phyloP scores from a whole-genome alignment of 2,797 vertebrate species.

The Vultur gryphus region DNA sequence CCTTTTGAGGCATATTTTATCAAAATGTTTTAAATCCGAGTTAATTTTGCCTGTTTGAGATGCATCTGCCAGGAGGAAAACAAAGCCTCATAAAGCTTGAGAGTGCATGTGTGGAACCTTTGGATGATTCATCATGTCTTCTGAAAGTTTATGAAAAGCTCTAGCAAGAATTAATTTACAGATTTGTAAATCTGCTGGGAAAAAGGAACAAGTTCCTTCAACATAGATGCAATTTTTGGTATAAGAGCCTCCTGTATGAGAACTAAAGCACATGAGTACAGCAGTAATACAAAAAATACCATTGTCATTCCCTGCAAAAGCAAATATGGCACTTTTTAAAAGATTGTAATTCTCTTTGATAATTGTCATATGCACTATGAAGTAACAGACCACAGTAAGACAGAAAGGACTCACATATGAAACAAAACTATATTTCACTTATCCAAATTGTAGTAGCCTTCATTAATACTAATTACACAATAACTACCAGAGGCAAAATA shows the following conservation, averaged over 20 bases:
- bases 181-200: neutral
- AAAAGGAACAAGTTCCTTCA: neutral
- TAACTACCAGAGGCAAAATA: constrained; percentile 85
- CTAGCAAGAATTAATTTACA: neutral
- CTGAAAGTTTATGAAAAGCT: neutral
- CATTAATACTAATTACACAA: constrained; percentile 85
- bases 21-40: neutral
- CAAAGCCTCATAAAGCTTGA: neutral
- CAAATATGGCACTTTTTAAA: neutral
- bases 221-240: neutral
- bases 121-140: neutral
- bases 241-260: neutral
- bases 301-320: neutral
- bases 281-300: neutral
- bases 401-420: constrained; percentile 69
- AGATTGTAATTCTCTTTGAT: neutral
- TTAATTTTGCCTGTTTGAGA: neutral
- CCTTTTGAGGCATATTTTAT: neutral
- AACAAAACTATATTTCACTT: constrained; percentile 74
- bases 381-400: neutral
- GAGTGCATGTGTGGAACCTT: neutral
- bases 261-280: neutral
- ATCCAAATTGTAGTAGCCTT: constrained; percentile 82
- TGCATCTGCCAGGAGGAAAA: neutral
- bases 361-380: neutral